These are phyloP conservation scores for Ctenomys sociabilis DNA, from an alignment of 2,113 vertebrate species.

Conservation along the genomic window DNA sequence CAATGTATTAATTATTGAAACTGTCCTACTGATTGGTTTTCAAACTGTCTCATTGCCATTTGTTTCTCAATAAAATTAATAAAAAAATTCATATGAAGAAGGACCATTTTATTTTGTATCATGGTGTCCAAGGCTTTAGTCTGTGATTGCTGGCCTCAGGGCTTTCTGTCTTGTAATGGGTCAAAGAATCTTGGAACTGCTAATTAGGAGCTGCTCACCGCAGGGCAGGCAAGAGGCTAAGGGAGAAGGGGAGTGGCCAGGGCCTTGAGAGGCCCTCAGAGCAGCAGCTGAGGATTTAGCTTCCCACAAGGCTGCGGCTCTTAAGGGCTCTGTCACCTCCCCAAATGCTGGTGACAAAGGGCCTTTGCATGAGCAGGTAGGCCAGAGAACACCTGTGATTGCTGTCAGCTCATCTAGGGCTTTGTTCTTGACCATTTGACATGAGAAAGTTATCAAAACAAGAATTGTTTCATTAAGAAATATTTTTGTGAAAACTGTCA, in stretches of 20 bases:
- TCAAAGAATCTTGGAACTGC: neutral
- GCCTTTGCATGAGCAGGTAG: neutral
- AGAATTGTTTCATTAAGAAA: neutral
- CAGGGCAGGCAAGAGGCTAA: neutral
- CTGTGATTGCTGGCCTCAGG: neutral
- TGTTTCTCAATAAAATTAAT: too few species aligned
- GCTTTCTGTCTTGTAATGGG: neutral
- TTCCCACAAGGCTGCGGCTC: neutral
- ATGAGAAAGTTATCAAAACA: neutral
- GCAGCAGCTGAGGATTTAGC: neutral
- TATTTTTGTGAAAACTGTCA: neutral
- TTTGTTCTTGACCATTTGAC: conserved; percentile 36
- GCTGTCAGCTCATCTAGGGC: neutral
- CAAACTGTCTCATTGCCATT: too few species aligned
- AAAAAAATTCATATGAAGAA: too few species aligned
- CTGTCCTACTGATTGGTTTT: too few species aligned
- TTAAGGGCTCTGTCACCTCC: neutral
- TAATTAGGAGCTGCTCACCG: neutral
- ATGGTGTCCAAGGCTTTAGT: neutral
- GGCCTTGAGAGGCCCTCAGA: neutral
- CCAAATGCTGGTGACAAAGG: neutral
- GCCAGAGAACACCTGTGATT: neutral
- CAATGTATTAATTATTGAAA: too few species aligned
- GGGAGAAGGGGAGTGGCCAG: too few species aligned
- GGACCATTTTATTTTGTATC: neutral